Percentiles rank a stretch among this genome's conserved stretches.
Evolutionary conservation across 2,797 vertebrate genomes (phyloP).

Genomic region (Eidolon dupreanum): DNA sequence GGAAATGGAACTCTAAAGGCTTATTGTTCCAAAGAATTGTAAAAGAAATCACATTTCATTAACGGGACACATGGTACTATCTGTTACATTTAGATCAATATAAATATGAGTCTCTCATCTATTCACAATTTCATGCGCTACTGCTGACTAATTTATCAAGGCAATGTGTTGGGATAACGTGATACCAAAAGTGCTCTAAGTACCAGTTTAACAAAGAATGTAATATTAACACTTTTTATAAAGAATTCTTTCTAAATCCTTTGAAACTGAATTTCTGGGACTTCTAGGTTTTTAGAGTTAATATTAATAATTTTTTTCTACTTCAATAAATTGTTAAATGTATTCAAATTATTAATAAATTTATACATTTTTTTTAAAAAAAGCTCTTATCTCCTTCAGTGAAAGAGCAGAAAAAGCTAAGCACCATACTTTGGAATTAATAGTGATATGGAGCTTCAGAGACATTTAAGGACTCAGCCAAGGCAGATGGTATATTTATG

Average conservation of each 20-base stretch:
- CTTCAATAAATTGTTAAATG: conserved; percentile 10
- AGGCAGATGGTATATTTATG: neutral
- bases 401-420: neutral
- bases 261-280: neutral
- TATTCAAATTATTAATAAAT: conserved; percentile 57
- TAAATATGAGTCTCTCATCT: neutral
- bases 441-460: neutral
- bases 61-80: neutral
- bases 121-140: neutral
- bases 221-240: neutral
- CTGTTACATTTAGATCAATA: neutral
- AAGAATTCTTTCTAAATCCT: neutral
- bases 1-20: neutral
- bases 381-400: neutral
- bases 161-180: neutral
- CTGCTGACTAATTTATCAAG: neutral
- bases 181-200: neutral
- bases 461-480: neutral
- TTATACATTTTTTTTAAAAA: neutral
- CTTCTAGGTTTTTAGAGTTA: neutral
- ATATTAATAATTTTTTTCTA: neutral
- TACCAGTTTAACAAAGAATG: neutral
- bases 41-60: neutral
- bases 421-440: neutral
- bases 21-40: neutral